Percentiles rank a stretch among this genome's conserved stretches.
Evolutionary conservation across 2,888 invertebrate genomes (phyloP).

Genomic region (Rambutsinella grinnellia): DNA sequence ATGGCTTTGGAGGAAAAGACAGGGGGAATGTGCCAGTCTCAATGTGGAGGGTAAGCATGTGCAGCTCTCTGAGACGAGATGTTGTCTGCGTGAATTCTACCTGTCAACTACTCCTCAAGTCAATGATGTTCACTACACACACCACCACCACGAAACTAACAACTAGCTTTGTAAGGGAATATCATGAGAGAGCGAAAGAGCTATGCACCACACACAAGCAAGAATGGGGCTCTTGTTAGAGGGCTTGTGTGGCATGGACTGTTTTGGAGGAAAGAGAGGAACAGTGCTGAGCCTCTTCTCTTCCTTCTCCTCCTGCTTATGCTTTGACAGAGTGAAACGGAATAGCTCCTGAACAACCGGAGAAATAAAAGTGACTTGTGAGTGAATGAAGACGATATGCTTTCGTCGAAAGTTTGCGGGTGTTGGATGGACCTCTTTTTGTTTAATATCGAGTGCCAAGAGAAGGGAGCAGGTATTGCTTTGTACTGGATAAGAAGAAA

Average conservation of each 20-base stretch:
- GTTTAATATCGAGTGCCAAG: no score
- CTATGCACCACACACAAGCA: constrained; percentile 24
- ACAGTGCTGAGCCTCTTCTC: no score
- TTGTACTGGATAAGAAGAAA: no score
- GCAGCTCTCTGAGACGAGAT: constrained; percentile 53
- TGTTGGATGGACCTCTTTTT: no score
- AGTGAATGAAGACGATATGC: no score
- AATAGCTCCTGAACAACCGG: no score
- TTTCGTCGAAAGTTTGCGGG: no score
- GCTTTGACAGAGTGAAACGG: no score
- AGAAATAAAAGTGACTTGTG: no score
- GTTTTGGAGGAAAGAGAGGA: constrained; percentile 37
- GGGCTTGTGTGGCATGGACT: background rate
- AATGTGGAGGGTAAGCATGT: constrained; percentile 48
- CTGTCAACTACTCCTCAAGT: constrained; percentile 67
- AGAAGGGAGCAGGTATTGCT: no score
- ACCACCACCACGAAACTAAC: constrained; percentile 35
- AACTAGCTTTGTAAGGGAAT: background rate
- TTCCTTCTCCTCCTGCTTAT: no score
- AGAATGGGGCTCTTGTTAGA: constrained; percentile 4
- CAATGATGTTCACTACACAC: constrained; percentile 53
- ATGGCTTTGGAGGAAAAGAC: constrained; percentile 36
- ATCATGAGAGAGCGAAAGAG: no score
- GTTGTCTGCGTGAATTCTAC: constrained; percentile 65
- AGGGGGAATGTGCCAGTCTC: constrained; percentile 56